Evolutionary conservation across 2,113 vertebrate genomes (phyloP).

Genomic region (Albula glossodonta): DNA sequence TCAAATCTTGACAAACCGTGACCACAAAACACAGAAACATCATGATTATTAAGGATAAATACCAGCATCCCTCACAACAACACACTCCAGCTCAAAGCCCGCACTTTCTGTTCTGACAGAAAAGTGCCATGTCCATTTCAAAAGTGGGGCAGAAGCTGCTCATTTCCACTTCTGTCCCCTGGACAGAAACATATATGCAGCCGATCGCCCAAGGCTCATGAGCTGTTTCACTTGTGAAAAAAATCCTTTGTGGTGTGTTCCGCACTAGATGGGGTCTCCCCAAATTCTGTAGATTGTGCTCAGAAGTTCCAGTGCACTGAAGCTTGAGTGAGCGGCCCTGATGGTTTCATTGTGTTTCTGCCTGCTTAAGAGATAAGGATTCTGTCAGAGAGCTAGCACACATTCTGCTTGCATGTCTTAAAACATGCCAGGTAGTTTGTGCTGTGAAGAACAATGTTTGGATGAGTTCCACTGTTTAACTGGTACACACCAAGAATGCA

Average conservation of each 20-base stretch:
- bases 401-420: not conserved
- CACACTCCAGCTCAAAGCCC: not conserved
- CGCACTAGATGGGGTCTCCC: conserved; percentile 9
- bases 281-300: not conserved
- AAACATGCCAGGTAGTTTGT: not conserved
- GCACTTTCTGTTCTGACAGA: not conserved
- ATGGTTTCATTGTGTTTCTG: conserved; percentile 25
- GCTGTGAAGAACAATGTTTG: not conserved
- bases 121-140: not conserved
- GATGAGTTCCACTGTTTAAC: not conserved
- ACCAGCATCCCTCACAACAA: not conserved
- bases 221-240: not conserved
- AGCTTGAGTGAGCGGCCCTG: not conserved
- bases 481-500: not conserved
- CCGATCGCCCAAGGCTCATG: not conserved
- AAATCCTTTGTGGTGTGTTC: not conserved
- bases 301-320: not conserved
- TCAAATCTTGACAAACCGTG: not conserved
- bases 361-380: not conserved
- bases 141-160: not conserved
- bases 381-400: conserved; percentile 15
- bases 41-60: not conserved
- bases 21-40: not conserved
- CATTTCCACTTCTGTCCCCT: not conserved
- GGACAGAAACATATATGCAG: not conserved